These are phyloP conservation scores for Brenthis daphne DNA, from an alignment of 2,888 invertebrate genomes.

Conservation along the genomic window DNA sequence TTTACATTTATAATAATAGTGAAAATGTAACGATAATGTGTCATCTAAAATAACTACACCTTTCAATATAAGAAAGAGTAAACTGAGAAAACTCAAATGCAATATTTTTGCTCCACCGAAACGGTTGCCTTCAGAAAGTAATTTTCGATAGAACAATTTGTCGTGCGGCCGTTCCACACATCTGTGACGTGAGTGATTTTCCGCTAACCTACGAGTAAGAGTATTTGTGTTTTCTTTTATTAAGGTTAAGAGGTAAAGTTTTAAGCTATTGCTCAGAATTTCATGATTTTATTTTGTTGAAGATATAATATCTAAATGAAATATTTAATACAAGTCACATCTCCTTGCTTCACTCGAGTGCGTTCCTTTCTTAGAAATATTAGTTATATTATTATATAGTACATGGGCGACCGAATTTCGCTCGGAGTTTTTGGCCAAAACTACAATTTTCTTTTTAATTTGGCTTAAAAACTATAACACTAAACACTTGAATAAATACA, in stretches of 20 bases:
- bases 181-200: constrained; percentile 57
- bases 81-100: constrained; percentile 13
- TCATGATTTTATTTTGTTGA: neutral
- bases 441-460: no score
- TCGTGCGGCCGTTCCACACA: constrained; percentile 72
- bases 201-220: constrained; percentile 31
- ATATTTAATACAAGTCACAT: no score
- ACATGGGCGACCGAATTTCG: no score
- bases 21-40: neutral
- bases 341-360: no score
- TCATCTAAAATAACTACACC: neutral
- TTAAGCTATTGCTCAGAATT: constrained; percentile 17
- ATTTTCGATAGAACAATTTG: constrained; percentile 82
- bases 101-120: constrained; percentile 30
- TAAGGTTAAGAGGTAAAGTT: constrained; percentile 30
- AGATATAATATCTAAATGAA: no score
- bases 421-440: no score
- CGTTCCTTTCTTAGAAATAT: no score
- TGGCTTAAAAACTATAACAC: no score
- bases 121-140: constrained; percentile 57
- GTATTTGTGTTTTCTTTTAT: constrained; percentile 40
- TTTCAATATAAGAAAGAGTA: neutral
- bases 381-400: no score
- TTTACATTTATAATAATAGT: neutral
- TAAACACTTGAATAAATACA: no score